Evolutionary conservation across 2,797 vertebrate genomes (phyloP), one percentile per base, ranked within the genome.

Genomic region (Steatocranus sp.): DNA sequence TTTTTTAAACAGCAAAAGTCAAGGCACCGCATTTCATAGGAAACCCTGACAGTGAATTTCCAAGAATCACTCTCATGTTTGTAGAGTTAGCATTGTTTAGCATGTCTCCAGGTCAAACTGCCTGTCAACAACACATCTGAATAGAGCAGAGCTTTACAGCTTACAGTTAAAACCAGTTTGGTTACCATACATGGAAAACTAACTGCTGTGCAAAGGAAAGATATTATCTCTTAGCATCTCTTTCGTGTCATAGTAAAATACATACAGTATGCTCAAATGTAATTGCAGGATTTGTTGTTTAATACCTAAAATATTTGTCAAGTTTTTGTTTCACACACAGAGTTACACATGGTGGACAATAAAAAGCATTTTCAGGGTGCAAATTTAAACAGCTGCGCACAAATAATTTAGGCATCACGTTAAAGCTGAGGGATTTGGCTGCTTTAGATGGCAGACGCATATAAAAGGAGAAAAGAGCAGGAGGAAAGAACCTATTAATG

Each of bases 401-500:
- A 0, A 32, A 32, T 58, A 58, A 32, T 58, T 1, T 32, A 18
- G 2, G 32, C 2, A 4, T 32, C 54, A 58, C 1, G 6, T 18
- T 58, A 34, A 58, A 1, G 27, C 30, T 32, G 54, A 58, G 30
- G 17, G 54, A 58, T 58, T 34, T 58, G 30, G 54, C 30, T 58
- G 54, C 17, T 32, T 58, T 32, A 7, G 54, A 58, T 58, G 30
- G 9, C 0, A 58, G 17, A 2, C 0, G 2, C 2, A 34, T 34
- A 32, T n/a, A 11, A 58, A 58, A 58, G 4, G 3, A 58, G 54
- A 34, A 58, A 58, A 58, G 17, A 58, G 9, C 30, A 32, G 18
- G 54, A 58, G 54, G 30, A 58, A 32, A 32, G 54, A 58, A 32
- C 54, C 5, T 11, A 32, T 58, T 17, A 54, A 58, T 58, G 54